Evolutionary conservation across 2,797 vertebrate genomes (phyloP).

Genomic region (Psittacula echo): DNA sequence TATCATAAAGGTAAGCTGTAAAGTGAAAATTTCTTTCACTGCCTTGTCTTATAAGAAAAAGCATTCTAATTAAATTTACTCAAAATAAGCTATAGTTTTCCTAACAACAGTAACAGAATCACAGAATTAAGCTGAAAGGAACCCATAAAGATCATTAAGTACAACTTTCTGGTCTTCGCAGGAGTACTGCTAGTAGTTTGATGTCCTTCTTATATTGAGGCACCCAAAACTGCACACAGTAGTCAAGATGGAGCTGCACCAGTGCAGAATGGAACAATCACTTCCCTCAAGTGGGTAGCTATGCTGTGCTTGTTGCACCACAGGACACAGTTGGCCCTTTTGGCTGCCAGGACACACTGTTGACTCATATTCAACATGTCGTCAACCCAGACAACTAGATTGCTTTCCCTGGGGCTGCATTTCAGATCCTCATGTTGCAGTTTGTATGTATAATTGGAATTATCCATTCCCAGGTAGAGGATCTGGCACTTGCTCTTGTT

Average conservation of each 20-base stretch:
- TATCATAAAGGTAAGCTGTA: neutral
- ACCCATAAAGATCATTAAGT: neutral
- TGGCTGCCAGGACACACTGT: neutral
- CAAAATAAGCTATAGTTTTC: neutral
- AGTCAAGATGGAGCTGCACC: neutral
- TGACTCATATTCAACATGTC: neutral
- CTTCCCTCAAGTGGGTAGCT: neutral
- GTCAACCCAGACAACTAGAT: neutral
- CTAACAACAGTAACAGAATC: neutral
- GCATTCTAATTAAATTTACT: neutral
- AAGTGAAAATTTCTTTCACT: neutral
- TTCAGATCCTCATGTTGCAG: neutral
- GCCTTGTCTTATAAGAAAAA: neutral
- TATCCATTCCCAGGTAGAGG: neutral
- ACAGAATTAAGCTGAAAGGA: neutral
- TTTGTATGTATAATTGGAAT: neutral
- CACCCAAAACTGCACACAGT: neutral
- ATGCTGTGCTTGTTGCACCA: neutral
- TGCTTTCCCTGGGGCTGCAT: neutral
- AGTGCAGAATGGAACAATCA: neutral
- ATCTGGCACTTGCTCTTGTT: neutral
- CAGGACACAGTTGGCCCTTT: neutral
- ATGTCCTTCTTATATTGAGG: neutral
- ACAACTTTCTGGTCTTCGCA: neutral
- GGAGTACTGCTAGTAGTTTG: neutral